Evolutionary conservation across 2,113 vertebrate genomes (phyloP), one percentile per base, ranked within the genome.

Genomic region (Potamarius usumacintae): DNA sequence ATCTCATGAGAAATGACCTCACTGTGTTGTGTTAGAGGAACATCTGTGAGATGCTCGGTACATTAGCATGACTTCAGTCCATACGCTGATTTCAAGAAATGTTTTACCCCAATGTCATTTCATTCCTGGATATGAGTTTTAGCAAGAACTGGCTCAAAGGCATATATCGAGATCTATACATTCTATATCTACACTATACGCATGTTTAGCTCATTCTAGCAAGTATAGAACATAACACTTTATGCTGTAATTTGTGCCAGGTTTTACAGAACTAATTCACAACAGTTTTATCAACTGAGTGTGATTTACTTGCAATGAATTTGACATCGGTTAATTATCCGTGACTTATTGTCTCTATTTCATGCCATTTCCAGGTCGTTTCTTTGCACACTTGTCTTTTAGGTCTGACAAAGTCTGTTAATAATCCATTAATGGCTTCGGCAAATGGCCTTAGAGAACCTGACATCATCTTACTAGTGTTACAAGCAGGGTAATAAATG

Each of bases 1-100:
- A 71, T 96, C 96, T 94, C 93, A 92, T 90, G 94, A 91, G 94
- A 94, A 95, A 97, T 98, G 96, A 98, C 96, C 96, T 99, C 97
- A 98, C 94, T 94, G 92, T 90, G 93, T 95, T 94, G 96, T 95
- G 96, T 90, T 94, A 92, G 94, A 95, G 94, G 91, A 94, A 96
- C 96, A 97, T 97, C 97, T 97, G 96, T 94, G 95, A 92, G 89
- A 89, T 88, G 92, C 92, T 89, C 88, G 89, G 92, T 91, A 91
- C 91, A 93, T 91, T 90, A 90, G 90, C 69, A 53, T n/a, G 34
- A n/a, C 76, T 67, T 34, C 77, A 86, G 78, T 48, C 69, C 72
- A 62, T 62, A 57, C 15, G 3, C 89, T 87, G 67, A 87, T 91
- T 86, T 89, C 90, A 63, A 89, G 60, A 88, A 81, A 78, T 17